These are phyloP conservation scores for Falco peregrinus DNA, from an alignment of 2,797 vertebrate genomes.

Conservation along the genomic window DNA sequence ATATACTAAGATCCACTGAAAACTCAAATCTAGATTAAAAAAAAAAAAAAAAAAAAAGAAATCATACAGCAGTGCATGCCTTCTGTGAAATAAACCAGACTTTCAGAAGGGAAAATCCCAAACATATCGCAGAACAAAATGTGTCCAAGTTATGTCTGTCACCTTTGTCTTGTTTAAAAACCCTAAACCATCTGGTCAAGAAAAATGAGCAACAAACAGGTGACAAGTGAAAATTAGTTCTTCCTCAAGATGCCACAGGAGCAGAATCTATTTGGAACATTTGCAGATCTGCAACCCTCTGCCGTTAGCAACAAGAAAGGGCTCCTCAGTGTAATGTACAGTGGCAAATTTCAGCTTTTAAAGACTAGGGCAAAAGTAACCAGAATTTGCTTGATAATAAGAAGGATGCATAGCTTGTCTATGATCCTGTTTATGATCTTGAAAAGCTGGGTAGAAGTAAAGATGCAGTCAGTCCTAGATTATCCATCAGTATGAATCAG, in stretches of 20 bases:
- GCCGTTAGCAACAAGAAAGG: neutral
- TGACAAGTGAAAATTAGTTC: neutral
- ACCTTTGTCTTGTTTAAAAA: neutral
- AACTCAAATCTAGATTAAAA: neutral
- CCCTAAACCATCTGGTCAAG: neutral
- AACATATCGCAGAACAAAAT: neutral
- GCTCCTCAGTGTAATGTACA: neutral
- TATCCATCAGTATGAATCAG: neutral
- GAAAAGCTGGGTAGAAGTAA: neutral
- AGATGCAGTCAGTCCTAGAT: neutral
- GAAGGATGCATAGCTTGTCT: neutral
- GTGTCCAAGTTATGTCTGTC: neutral
- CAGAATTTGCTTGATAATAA: neutral
- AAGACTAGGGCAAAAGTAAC: neutral
- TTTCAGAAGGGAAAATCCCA: neutral
- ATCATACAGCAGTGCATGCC: neutral
- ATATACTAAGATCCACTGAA: neutral
- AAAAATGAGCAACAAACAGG: neutral
- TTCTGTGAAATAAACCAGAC: neutral
- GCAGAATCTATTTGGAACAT: neutral
- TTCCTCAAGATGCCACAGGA: neutral
- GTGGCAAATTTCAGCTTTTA: neutral
- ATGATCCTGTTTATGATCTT: neutral
- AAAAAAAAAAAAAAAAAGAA: neutral
- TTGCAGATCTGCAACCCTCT: neutral